Percentiles rank a stretch among this genome's conserved stretches.
phyloP scores from a whole-genome alignment of 1,140 invertebrate genomes.

The Ips typographus region DNA sequence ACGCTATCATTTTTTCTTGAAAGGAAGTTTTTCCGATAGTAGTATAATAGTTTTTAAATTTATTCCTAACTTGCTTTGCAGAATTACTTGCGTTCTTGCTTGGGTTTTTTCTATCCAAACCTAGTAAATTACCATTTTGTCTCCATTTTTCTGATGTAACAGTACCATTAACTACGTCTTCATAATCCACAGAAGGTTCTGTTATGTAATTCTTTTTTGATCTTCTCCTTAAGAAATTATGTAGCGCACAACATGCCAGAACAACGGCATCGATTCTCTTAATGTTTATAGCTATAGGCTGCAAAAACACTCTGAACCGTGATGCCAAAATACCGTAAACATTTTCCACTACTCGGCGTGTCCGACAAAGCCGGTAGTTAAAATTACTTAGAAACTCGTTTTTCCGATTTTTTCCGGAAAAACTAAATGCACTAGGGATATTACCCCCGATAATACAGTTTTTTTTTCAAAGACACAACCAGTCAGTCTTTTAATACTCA shows the following conservation, averaged over 20 bases:
- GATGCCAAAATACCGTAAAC: constrained; percentile 53
- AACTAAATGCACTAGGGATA: no score
- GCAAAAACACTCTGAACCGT: constrained; percentile 49
- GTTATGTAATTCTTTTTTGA: constrained; percentile 20
- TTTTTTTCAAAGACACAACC: no score
- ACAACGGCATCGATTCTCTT: constrained; percentile 24
- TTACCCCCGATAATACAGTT: no score
- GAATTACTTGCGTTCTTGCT: background rate
- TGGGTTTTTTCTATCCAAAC: constrained; percentile 15
- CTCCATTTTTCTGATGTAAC: constrained; percentile 19
- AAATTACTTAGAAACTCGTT: no score
- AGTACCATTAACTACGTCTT: constrained; percentile 21
- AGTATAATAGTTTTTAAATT: constrained; percentile 29
- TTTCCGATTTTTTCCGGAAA: no score
- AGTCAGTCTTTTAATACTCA: no score
- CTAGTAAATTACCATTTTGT: constrained; percentile 12
- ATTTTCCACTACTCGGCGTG: background rate
- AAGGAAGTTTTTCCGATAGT: constrained; percentile 12
- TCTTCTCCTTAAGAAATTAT: constrained; percentile 32
- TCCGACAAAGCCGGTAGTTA: no score
- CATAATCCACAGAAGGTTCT: constrained; percentile 16
- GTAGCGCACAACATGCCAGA: constrained; percentile 25
- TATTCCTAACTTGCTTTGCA: constrained; percentile 3
- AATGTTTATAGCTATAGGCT: constrained; percentile 21
- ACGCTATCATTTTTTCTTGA: constrained; percentile 21